Evolutionary conservation across 2,113 vertebrate genomes (phyloP).

Genomic region (Asarcornis scutulata): DNA sequence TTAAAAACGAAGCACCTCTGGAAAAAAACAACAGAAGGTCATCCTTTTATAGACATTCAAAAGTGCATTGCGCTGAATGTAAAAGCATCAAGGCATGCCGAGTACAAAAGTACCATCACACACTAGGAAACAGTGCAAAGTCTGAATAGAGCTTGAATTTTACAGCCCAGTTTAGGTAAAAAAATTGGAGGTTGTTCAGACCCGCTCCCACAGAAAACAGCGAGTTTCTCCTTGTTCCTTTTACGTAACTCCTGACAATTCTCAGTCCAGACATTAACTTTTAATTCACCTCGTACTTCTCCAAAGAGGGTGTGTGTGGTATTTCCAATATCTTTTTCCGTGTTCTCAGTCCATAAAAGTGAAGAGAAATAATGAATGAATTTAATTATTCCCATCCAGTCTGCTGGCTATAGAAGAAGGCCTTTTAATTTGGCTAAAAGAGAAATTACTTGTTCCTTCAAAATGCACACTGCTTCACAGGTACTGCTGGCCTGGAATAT

Average conservation of each 20-base stretch:
- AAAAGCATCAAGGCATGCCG: background rate
- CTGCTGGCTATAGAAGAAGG: background rate
- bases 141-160: background rate
- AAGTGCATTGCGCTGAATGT: background rate
- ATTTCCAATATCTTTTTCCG: conserved; percentile 11
- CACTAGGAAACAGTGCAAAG: background rate
- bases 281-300: conserved; percentile 12
- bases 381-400: conserved; percentile 27
- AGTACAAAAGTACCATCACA: background rate
- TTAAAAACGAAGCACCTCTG: background rate
- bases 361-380: conserved; percentile 10
- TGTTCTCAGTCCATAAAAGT: background rate
- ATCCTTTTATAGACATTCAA: background rate
- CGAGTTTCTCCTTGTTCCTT: background rate
- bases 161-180: background rate
- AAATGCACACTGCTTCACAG: background rate
- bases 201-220: background rate
- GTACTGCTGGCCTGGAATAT: background rate
- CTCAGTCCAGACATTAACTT: conserved; percentile 37
- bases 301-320: background rate
- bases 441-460: conserved; percentile 6
- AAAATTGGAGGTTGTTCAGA: background rate
- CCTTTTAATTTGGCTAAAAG: conserved; percentile 12
- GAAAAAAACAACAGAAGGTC: background rate
- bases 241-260: background rate